Base-by-base conservation (phyloP, 2,888 invertebrate species). In the Drosophila kuntzei region DNA sequence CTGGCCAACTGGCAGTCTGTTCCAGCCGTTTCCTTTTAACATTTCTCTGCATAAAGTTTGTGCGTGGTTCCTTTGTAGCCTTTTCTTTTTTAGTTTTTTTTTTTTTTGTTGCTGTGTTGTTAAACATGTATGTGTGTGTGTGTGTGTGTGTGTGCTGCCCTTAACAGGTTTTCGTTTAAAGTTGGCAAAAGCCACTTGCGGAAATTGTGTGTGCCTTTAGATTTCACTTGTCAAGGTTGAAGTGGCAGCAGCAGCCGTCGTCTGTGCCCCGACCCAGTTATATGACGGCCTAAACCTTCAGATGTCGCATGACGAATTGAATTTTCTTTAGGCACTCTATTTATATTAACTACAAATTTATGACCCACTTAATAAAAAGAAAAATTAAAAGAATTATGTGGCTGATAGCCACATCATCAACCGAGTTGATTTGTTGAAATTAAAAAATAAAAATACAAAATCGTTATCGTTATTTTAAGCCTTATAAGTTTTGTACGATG, bases 211-310 rank as follows among this genome's bases (percentile, higher is more conserved):
- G 61, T 59, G 66, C 88, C 86, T 87, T 85, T 78, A 54, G 85
- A 87, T 84, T 87, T 83, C 85, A 73, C 89, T 84, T 76, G 73
- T 81, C 87, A 84, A 89, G 89, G 89, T 87, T 87, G 74, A 67
- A 74, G 51, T 53, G 55, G 49, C 61, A 43, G 36, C 32, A 49
- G 25, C 62, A 50, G 39, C 68, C 44, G 63, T 53, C 47, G 32
- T 43, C 55, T 49, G 27, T 34, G 49, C 43, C 25, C 61, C 74
- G 76, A 74, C 74, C 76, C 76, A 74, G 66, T 75, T 75, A 43
- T 75, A 49, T 41, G 34, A 46, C 49, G 46, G 51, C 47, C 71
- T 55, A 55, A 65, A 50, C 65, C 58, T 66, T 66, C 67, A 67
- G 44, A 50, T 49, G 60, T 55, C 44, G 59, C 67, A 62, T 75